A percentile compares a stretch with the other conserved stretches of the same genome.
These are phyloP conservation scores for Orius laevigatus DNA, from an alignment of 1,140 invertebrate species.

Conservation along the genomic window DNA sequence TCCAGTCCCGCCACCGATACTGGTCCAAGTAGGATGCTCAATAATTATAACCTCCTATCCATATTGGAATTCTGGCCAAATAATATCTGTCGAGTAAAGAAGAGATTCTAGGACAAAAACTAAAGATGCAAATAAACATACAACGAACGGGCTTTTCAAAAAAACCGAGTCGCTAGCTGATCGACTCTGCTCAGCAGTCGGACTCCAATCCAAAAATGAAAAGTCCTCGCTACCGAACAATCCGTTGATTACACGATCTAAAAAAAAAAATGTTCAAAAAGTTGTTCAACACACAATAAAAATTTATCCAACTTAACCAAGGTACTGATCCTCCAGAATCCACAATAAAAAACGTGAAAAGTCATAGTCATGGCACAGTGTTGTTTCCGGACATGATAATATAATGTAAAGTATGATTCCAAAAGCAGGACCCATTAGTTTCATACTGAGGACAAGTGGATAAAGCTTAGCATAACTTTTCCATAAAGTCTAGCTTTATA, in stretches of 20 bases:
- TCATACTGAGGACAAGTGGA: slow-evolving; percentile 58
- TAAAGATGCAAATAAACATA: slow-evolving; percentile 52
- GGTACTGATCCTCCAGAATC: slow-evolving; percentile 48
- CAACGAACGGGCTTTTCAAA: slow-evolving; percentile 68
- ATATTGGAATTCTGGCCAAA: slow-evolving; percentile 64
- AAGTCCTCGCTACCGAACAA: slow-evolving; percentile 78
- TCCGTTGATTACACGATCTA: too few relatives aligned
- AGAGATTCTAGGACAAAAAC: slow-evolving; percentile 49
- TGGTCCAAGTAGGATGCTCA: slow-evolving; percentile 74
- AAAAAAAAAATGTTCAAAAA: too few relatives aligned
- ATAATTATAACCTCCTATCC: slow-evolving; percentile 69
- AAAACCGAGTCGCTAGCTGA: slow-evolving; percentile 81
- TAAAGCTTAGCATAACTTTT: slow-evolving; percentile 44
- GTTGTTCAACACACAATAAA: too few relatives aligned
- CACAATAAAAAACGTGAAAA: slow-evolving; percentile 29
- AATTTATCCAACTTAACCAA: too few relatives aligned
- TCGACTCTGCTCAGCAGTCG: slow-evolving; percentile 55
- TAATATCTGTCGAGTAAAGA: slow-evolving; percentile 49
- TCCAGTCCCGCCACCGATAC: slow-evolving; percentile 74
- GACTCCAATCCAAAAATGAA: slow-evolving; percentile 71
- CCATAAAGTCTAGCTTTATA: too few relatives aligned
- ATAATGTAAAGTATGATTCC: slow-evolving; percentile 81
- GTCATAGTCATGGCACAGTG: slow-evolving; percentile 55
- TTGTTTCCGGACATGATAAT: slow-evolving; percentile 67
- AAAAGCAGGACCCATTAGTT: slow-evolving; percentile 78